Conservation (phyloP, 2,888 invertebrate species). For the Meliscaeva auricollis region DNA sequence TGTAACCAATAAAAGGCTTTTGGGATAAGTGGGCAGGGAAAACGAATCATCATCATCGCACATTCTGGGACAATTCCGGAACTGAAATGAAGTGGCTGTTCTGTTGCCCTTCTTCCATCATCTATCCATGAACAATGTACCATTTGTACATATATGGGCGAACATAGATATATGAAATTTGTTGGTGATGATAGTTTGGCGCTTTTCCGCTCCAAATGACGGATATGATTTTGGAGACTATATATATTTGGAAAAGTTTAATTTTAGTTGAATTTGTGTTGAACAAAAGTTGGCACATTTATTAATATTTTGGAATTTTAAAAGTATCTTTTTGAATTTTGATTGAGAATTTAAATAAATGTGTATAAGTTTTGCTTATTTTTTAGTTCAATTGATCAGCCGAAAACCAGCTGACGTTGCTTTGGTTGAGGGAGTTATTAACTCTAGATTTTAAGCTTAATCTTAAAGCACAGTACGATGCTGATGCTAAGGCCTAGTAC, state of each 20-base stretch:
- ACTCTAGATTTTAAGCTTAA: too few relatives aligned
- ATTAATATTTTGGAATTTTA: too few relatives aligned
- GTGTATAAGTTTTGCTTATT: too few relatives aligned
- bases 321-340: too few relatives aligned
- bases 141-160: slow-evolving; percentile 34
- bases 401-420: too few relatives aligned
- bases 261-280: neutral
- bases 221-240: slow-evolving; percentile 26
- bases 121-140: neutral
- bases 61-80: slow-evolving; percentile 47
- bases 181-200: slow-evolving; percentile 41
- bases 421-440: too few relatives aligned
- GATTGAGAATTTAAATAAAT: too few relatives aligned
- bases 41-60: neutral
- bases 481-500: too few relatives aligned
- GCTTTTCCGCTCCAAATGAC: slow-evolving; percentile 56
- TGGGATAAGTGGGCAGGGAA: slow-evolving; percentile 37
- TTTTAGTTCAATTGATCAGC: too few relatives aligned
- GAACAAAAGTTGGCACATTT: too few relatives aligned
- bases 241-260: slow-evolving; percentile 43
- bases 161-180: neutral
- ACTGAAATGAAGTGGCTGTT: slow-evolving; percentile 54
- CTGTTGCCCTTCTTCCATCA: slow-evolving; percentile 27
- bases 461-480: too few relatives aligned
- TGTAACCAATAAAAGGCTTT: slow-evolving; percentile 69